These are phyloP conservation scores for Sebastes oblongus DNA, from an alignment of 2,797 vertebrate genomes.

Conservation along the genomic window DNA sequence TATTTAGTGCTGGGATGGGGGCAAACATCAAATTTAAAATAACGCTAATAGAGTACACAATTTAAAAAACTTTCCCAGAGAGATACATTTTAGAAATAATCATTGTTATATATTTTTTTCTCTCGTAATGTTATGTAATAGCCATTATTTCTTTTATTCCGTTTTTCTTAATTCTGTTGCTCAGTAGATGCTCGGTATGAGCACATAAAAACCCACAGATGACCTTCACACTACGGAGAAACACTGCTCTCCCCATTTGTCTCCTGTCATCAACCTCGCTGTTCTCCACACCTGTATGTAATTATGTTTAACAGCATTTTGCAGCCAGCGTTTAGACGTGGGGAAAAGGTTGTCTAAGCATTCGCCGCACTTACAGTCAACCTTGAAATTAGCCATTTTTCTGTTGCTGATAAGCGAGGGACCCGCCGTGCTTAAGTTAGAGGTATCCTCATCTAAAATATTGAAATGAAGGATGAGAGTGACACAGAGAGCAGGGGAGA, in stretches of 20 bases:
- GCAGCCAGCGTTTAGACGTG: slow-evolving; percentile 3
- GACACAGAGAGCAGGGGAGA: neutral
- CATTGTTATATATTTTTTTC: neutral
- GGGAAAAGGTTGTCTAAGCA: slow-evolving; percentile 22
- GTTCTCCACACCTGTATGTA: slow-evolving; percentile 4
- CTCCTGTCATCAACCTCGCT: slow-evolving; percentile 8
- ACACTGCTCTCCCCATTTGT: neutral
- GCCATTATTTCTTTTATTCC: neutral
- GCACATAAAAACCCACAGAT: neutral
- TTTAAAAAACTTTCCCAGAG: neutral
- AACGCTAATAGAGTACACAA: neutral
- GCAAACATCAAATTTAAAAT: neutral
- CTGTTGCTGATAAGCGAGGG: slow-evolving; percentile 4
- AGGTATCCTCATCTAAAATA: slow-evolving; percentile 12
- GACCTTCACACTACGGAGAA: neutral
- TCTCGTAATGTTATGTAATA: neutral
- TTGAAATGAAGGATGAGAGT: slow-evolving; percentile 9
- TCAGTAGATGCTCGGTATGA: neutral
- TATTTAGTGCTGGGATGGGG: neutral
- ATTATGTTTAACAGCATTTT: slow-evolving; percentile 4
- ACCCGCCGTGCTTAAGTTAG: slow-evolving; percentile 5
- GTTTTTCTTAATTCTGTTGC: neutral
- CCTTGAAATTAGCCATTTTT: slow-evolving; percentile 49
- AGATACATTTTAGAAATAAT: neutral
- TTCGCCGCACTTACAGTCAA: slow-evolving; percentile 30